Evolutionary conservation across 2,888 invertebrate species (phyloP).

Genomic region (Digitonthophagus gazella): DNA sequence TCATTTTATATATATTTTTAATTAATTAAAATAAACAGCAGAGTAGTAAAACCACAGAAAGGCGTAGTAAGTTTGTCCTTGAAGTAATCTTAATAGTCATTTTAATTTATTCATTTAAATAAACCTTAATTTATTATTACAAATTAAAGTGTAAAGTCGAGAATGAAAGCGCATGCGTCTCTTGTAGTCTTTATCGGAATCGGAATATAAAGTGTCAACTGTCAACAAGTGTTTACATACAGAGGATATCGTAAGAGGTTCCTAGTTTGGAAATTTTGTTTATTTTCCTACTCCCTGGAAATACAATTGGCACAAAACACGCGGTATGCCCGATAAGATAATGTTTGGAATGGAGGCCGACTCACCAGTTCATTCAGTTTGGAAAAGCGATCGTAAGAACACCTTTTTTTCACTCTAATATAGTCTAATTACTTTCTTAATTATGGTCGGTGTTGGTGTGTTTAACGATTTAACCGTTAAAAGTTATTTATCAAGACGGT

Average conservation of each 20-base stretch:
- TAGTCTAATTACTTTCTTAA: constrained; percentile 19
- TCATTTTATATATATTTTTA: too few species aligned
- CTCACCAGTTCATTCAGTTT: constrained; percentile 57
- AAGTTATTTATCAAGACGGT: constrained; percentile 1
- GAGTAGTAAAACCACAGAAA: too few species aligned
- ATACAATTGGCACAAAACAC: not conserved
- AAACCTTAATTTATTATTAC: too few species aligned
- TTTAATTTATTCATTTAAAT: too few species aligned
- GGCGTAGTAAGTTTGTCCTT: too few species aligned
- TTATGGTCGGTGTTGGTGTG: constrained; percentile 35
- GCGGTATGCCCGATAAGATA: constrained; percentile 26
- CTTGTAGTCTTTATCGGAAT: too few species aligned
- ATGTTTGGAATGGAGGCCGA: constrained; percentile 47
- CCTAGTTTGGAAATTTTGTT: too few species aligned
- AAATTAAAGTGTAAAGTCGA: not conserved
- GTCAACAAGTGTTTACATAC: constrained; percentile 16
- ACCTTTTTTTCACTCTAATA: constrained; percentile 31
- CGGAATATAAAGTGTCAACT: not conserved
- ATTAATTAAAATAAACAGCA: too few species aligned
- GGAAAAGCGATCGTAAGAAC: constrained; percentile 63
- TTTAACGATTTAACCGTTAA: constrained; percentile 3
- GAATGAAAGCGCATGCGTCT: constrained; percentile 2
- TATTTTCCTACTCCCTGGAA: constrained; percentile 1
- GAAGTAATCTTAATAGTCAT: too few species aligned
- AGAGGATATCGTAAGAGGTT: constrained; percentile 2